Evolutionary conservation across 2,113 vertebrate species (phyloP), one percentile per base, ranked within the genome.

Genomic region (Enhydra lutris): DNA sequence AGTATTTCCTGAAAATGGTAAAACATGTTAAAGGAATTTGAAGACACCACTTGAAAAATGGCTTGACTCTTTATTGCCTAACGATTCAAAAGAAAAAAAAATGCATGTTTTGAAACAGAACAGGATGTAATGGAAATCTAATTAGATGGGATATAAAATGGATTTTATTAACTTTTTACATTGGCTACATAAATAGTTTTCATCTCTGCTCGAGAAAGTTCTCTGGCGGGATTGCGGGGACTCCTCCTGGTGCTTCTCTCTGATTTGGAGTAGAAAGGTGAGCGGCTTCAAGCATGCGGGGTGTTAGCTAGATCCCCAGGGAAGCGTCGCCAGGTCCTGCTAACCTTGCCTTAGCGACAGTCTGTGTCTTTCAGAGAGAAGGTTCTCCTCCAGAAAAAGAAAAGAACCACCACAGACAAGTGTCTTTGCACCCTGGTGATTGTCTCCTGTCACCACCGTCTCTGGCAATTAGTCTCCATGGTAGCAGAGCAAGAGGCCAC

Each of bases 41-140:
- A 83, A 91, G 91, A 96, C 84, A 67, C 45, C 31, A 2, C 87
- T 94, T 97, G 98, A 98, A 97, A 97, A 98, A 98, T 98, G 95
- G 39, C 95, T 96, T 42, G 89, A 93, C 80, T 94, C 95, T 92
- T 95, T 91, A 94, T 96, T 97, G 85, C 94, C 91, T 86, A 86
- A 97, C 82, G 95, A 96, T 29, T 14, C 6, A 0, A 93, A 94
- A 96, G 96, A 97, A 98, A 97, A 98, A 98, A 59, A 59, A 97
- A 98, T 97, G 94, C 8, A 7, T 91, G 31, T 81, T 81, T 97
- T 97, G 73, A 78, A 96, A 96, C 29, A 94, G 97, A 55, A 86
- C 97, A 98, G 96, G 98, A 90, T 91, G 97, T 98, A 97, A 94
- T 83, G 89, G 91, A 97, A 98, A 96, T 78, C 97, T 98, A 98